Base-by-base conservation (phyloP, 2,888 invertebrate genomes). In the Lepeophtheirus nordmannii region DNA sequence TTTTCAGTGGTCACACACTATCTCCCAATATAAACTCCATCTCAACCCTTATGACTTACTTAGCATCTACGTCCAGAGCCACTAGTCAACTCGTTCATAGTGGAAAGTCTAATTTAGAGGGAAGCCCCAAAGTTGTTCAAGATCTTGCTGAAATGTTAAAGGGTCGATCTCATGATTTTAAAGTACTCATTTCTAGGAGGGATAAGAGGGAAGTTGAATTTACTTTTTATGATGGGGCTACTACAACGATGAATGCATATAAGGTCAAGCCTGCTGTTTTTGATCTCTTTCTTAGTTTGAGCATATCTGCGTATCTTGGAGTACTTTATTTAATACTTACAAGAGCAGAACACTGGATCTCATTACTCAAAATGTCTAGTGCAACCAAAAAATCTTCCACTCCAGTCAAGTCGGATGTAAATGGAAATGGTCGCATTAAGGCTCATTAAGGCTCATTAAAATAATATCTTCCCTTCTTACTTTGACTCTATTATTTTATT, bases 221-320 rank as follows among this genome's bases (percentile, higher is more conserved):
- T 77, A 83, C 88, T 71, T 85, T 96, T 71, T 96, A 93, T 75
- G 86, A 88, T 70, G 84, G 86, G 56, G 84, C 87, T 0, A 82
- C 83, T 70, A 86, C 88, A 38, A 81, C 79, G 37, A 81, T 96
- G 70, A 86, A 86, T 76, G 86, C 93, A 10, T 94, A 94, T 76
- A 89, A 85, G 75, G 94, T 96, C 9, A 97, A 97, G 75, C 97
- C 97, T 69, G 97, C 97, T 11, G 85, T 96, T 67, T 97, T 97
- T 79, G 97, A 98, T 80, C 83, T 98, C 72, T 85, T 97, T 71
- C 81, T 97, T 14, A 93, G 94, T 1, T 76, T 88, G 68, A 84
- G 83, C 46, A 94, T 97, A 73, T 79, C 85, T 41, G 80, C 83
- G 30, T 97, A 97, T 76, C 81, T 97, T 66, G 81, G 83, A n/a